Base-by-base conservation (phyloP, 2,113 vertebrate species). In the Lutjanus erythropterus region DNA sequence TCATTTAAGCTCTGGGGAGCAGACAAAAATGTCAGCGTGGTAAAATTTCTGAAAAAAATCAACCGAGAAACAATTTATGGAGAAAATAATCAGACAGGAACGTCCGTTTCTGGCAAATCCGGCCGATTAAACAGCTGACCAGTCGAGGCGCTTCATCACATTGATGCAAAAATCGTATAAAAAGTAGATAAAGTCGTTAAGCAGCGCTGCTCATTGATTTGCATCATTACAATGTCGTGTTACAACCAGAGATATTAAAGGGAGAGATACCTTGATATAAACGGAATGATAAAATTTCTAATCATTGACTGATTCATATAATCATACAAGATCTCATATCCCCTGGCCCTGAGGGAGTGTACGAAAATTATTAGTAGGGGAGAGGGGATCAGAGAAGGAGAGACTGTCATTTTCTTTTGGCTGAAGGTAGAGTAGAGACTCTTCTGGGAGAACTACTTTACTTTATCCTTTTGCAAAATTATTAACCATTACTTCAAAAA, bases 131-230 rank as follows among this genome's bases (percentile, higher is more conserved):
- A 35, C 16, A 23, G 19, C 27, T n/a, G 11, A 27, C 1, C 19
- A 14, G 27, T 46, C 9, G 3, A 61, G 9, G 16, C 15, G 5
- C 31, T 59, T 46, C 16, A 47, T 72, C n/a, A 37, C 42, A 19
- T 25, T 49, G 21, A 50, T 60, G 44, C n/a, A 29, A 27, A 27
- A 41, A 50, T 62, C 35, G 16, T n/a, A 52, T 74, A 62, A 50
- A 61, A 50, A 9, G 6, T 5, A 2, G 14, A 39, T 61, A 21
- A 49, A 19, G 27, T 42, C 64, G 23, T 23, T 14, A 35, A 68
- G 12, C 19, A 21, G 19, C 6, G 53, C 27, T 44, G 27, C 71
- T 47, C 41, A 27, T 67, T 68, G 52, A 49, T 49, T 29, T 68
- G 21, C 41, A 76, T n/a, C 62, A 59, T 58, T 50, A 53, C 39